Evolutionary conservation across 2,113 vertebrate genomes (phyloP).

Genomic region (Gulo gulo): DNA sequence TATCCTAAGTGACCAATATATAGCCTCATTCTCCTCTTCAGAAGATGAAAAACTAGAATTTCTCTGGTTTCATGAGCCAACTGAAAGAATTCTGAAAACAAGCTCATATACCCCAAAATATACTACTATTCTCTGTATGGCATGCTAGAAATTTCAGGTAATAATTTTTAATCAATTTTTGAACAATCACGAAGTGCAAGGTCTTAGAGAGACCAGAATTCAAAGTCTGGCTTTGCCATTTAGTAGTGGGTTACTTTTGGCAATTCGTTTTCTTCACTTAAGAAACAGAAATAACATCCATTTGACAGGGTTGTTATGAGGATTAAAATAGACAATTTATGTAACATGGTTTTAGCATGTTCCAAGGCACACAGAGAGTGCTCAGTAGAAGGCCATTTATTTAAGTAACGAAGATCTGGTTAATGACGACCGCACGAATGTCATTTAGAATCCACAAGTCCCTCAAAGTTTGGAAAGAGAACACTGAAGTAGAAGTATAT

Average conservation of each 20-base stretch:
- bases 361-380: neutral
- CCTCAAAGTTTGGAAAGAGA: neutral
- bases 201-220: neutral
- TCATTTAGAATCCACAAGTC: neutral
- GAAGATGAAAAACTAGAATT: slow-evolving; percentile 29
- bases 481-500: neutral
- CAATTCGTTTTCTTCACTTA: neutral
- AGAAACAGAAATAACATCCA: neutral
- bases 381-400: slow-evolving; percentile 10
- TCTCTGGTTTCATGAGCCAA: neutral
- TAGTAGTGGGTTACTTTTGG: neutral
- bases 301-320: neutral
- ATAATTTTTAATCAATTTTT: slow-evolving; percentile 27
- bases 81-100: slow-evolving; percentile 30
- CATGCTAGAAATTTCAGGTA: neutral
- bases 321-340: neutral
- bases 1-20: neutral
- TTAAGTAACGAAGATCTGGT: neutral
- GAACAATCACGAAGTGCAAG: neutral
- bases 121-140: neutral
- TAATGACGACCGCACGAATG: neutral
- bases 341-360: neutral
- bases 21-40: slow-evolving; percentile 8
- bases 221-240: slow-evolving; percentile 18
- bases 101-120: neutral